Evolutionary conservation across 1,140 invertebrate species (phyloP), one percentile per base, ranked within the genome.

Genomic region (Leptopilina clavipes): DNA sequence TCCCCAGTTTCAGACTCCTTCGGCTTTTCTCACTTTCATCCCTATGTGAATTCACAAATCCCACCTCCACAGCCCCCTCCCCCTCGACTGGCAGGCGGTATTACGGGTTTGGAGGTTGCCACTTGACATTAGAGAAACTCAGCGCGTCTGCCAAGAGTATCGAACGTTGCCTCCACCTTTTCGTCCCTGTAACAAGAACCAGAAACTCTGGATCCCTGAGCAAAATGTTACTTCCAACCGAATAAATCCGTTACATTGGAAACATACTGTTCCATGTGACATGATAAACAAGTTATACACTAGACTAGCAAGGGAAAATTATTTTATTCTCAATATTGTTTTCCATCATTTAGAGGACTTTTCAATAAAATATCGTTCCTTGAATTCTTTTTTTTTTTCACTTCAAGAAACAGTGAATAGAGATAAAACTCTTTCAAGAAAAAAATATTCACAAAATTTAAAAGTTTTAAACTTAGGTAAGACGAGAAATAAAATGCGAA

Each of bases 141-240:
- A 56, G 17, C 65, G 71, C 37, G 70, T 54, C 59, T 54, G 18
- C 71, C 31, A 25, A 45, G 73, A 59, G 59, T 74, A 18, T 65
- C 75, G 54, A 59, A n/a, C 52, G 52, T 43, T 22, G 19, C 71
- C 76, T 25, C 71, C 71, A 37, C 65, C 71, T 70, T 76, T 76
- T 54, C 71, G 45, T 79, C 76, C 56, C 12, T 73, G 75, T 71
- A 40, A 43, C 77, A 79, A 76, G 79, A 78, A 78, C 73, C 65
- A 19, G 59, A 25, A 74, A 77, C 76, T 76, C 72, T 45, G 73
- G 54, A 25, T 76, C 70, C 74, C 72, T 59, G 8, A 54, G 72
- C 76, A 72, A 79, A 78, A 43, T 72, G 75, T 83, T 85, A 82
- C 82, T 82, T 84, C 79, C 76, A 78, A 79, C 79, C 83, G 79